phyloP scores from a whole-genome alignment of 2,797 vertebrate genomes.

The Agapornis canus region DNA sequence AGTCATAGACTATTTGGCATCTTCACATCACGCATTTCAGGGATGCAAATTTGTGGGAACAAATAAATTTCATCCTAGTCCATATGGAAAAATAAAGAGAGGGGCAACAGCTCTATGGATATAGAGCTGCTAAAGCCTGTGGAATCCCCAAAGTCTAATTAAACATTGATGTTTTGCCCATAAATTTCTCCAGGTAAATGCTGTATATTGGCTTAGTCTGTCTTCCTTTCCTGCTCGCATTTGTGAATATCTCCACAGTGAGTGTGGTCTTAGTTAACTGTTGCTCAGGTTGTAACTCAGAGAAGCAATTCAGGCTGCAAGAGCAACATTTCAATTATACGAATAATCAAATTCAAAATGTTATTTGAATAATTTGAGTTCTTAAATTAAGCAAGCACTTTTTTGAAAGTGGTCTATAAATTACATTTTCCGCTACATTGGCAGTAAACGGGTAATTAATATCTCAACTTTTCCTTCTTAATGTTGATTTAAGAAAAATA shows the following conservation, averaged over 20 bases:
- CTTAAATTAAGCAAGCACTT: constrained; percentile 90
- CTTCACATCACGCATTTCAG: not conserved
- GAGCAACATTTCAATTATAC: constrained; percentile 84
- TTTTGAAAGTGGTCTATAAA: constrained; percentile 92
- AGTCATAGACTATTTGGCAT: accelerated
- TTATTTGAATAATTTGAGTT: constrained; percentile 92
- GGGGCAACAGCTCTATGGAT: not conserved
- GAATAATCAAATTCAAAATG: constrained; percentile 91
- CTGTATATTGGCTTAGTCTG: not conserved
- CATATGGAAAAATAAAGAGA: not conserved
- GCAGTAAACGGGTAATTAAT: constrained; percentile 97
- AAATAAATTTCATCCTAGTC: not conserved
- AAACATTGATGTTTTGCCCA: not conserved
- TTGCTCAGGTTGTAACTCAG: constrained; percentile 72
- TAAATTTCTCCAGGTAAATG: constrained; percentile 21
- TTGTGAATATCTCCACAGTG: constrained; percentile 33
- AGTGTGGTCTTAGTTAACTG: constrained; percentile 75
- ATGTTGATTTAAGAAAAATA: constrained; percentile 86
- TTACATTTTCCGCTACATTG: constrained; percentile 99
- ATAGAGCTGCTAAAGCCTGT: not conserved
- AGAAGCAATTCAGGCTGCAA: constrained; percentile 72
- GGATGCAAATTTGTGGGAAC: not conserved
- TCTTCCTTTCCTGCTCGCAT: not conserved
- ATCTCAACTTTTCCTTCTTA: constrained; percentile 89
- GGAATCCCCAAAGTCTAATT: not conserved